These are phyloP conservation scores for Triplophysa bombifrons DNA, from an alignment of 2,797 vertebrate genomes.

Conservation along the genomic window DNA sequence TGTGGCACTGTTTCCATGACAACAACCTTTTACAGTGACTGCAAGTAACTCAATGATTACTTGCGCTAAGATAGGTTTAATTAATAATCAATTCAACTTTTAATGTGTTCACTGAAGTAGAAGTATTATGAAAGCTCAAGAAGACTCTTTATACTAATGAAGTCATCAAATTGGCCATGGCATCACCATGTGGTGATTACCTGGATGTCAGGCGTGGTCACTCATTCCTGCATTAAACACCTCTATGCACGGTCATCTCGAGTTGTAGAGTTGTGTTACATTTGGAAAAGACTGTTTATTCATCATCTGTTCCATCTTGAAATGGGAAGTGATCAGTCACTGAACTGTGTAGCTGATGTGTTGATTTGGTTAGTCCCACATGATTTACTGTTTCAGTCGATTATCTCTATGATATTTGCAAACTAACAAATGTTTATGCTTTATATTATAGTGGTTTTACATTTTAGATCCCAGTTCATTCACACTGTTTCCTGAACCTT, in stretches of 20 bases:
- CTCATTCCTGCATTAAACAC: background rate
- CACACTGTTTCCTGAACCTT: background rate
- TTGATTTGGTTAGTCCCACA: background rate
- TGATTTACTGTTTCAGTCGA: background rate
- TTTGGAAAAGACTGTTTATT: background rate
- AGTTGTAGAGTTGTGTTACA: background rate
- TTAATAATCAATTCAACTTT: conserved; percentile 19
- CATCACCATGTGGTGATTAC: too few relatives aligned
- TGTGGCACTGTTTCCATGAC: conserved; percentile 85
- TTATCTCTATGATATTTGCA: conserved; percentile 21
- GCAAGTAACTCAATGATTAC: conserved; percentile 68
- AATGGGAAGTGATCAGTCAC: background rate
- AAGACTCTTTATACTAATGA: background rate
- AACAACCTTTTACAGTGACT: conserved; percentile 82
- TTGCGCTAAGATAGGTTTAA: conserved; percentile 20
- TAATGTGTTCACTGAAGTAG: background rate
- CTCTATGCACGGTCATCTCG: background rate
- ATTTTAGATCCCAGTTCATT: conserved; percentile 10
- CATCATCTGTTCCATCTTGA: background rate
- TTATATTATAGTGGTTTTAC: background rate
- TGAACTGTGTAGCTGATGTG: background rate
- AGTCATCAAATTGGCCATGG: background rate
- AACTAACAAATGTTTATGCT: conserved; percentile 11
- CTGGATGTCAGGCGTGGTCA: background rate
- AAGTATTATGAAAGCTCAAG: background rate